phyloP scores from a whole-genome alignment of 2,888 invertebrate species.

The Amitus sp. region DNA sequence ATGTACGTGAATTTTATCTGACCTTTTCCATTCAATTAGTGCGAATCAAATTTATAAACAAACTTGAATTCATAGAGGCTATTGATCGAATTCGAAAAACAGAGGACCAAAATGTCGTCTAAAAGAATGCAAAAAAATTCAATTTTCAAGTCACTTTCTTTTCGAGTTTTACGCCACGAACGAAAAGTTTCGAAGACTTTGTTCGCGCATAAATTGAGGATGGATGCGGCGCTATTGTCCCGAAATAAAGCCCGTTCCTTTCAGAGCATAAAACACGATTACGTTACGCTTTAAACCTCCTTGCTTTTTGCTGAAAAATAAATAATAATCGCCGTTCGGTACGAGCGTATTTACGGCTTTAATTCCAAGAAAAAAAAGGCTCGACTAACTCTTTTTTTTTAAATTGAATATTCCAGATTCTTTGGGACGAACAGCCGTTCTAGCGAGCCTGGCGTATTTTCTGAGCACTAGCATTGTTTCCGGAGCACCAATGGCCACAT shows the following conservation, averaged over 20 bases:
- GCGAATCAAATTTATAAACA: too few species aligned
- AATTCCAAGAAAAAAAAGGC: too few species aligned
- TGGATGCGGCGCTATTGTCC: neutral
- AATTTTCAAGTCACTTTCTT: too few species aligned
- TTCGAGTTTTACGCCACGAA: neutral
- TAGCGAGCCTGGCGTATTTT: slow-evolving; percentile 60
- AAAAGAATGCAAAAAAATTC: too few species aligned
- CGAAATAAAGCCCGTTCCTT: neutral
- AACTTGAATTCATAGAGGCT: too few species aligned
- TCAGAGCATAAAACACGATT: neutral
- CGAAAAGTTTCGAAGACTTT: too few species aligned
- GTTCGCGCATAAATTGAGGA: neutral
- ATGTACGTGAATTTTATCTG: too few species aligned
- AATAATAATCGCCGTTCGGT: neutral
- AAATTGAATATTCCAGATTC: slow-evolving; percentile 55
- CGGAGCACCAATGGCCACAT: slow-evolving; percentile 47
- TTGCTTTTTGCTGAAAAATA: neutral
- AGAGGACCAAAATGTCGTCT: too few species aligned
- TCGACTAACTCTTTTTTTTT: neutral
- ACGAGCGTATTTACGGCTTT: neutral
- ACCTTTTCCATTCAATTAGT: too few species aligned
- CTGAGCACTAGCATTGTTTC: slow-evolving; percentile 54
- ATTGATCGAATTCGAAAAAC: too few species aligned
- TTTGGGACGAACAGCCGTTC: slow-evolving; percentile 59
- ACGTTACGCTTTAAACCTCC: neutral